Evolutionary conservation across 2,888 invertebrate species (phyloP), one percentile per base, ranked within the genome.

Genomic region (Pantelozetes paolii): DNA sequence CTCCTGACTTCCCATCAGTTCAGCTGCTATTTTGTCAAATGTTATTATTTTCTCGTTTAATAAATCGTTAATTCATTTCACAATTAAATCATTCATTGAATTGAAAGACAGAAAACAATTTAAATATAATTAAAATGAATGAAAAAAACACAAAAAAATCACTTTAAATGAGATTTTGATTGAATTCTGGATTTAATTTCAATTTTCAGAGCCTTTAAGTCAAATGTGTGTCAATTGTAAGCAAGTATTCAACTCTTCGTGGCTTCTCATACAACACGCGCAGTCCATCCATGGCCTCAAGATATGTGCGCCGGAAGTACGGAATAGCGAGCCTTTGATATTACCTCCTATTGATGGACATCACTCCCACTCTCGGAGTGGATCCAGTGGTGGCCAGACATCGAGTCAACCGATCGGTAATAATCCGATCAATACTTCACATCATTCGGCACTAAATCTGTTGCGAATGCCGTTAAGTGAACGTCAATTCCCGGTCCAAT

Each of bases 181-280:
- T 26, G 18, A 15, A 57, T 15, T 23, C 9, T 54, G 11, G 23
- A 57, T 18, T 30, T 28, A 30, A 57, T 28, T 57, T 57, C 9
- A 57, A 57, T 57, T 28, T 30, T 13, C 57, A 83, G 96, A 96
- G 85, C 96, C 96, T 78, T 90, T 90, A 84, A 92, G 91, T 86
- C 91, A 94, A 83, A 90, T 93, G 78, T 97, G 96, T 82, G 91
- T 90, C 67, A 94, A 94, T 78, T 97, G 97, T 85, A 93, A 94
- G 81, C 90, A 91, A 77, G 89, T 91, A 71, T 88, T 92, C 79
- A 89, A 89, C 79, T 94, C 94, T n/a, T 95, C 97, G 9, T 97
- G 97, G 97, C 87, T 90, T 75, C 86, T 97, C 76, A 88, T 97
- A 54, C 95, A 96, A 82, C 97, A 97, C 83, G 95, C 92, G 36